These are phyloP conservation scores for Coturnix japonica DNA, from an alignment of 2,113 vertebrate genomes.

Conservation along the genomic window DNA sequence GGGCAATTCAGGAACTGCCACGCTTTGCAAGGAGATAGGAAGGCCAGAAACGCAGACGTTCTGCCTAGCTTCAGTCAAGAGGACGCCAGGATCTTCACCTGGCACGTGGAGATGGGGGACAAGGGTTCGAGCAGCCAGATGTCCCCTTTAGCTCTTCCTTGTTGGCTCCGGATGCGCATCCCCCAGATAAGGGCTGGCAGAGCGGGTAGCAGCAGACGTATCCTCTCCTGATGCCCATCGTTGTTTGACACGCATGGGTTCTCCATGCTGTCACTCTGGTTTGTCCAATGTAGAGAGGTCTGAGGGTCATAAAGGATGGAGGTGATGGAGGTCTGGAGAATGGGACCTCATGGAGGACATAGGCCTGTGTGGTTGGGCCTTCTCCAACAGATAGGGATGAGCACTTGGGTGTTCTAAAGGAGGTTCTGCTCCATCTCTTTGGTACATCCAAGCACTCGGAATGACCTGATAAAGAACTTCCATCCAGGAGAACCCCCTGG, in stretches of 20 bases:
- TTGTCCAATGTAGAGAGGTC: accelerated
- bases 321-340: not conserved
- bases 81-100: slow-evolving; percentile 71
- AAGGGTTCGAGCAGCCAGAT: slow-evolving; percentile 69
- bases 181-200: slow-evolving; percentile 42
- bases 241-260: not conserved
- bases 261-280: accelerated
- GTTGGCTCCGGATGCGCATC: slow-evolving; percentile 44
- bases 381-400: not conserved
- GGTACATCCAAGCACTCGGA: not conserved
- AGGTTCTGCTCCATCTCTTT: not conserved
- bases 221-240: not conserved
- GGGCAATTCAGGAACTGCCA: slow-evolving; percentile 82
- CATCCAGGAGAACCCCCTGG: not conserved
- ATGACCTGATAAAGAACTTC: not conserved
- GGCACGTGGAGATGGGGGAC: slow-evolving; percentile 60
- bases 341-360: not conserved
- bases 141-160: slow-evolving; percentile 66
- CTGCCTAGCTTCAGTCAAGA: slow-evolving; percentile 82
- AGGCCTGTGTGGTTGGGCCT: not conserved
- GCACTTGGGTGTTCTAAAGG: accelerated
- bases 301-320: not conserved
- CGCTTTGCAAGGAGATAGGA: slow-evolving; percentile 79
- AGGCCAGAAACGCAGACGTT: slow-evolving; percentile 50
- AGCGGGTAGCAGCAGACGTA: not conserved